These are phyloP conservation scores for Phalera bucephala DNA, from an alignment of 2,888 invertebrate genomes.

Conservation along the genomic window DNA sequence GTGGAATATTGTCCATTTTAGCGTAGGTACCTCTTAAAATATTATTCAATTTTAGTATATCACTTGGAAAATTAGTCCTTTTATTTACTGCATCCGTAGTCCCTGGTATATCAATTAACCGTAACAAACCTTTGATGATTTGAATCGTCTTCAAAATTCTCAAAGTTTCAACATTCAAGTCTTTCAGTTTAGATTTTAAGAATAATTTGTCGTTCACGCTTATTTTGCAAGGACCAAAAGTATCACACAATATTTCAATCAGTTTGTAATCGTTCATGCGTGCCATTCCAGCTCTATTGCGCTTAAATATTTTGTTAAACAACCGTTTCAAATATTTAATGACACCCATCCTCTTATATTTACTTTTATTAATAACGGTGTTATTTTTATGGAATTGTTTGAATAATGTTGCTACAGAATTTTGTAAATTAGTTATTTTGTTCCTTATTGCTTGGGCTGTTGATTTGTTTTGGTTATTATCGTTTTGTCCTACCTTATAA, in stretches of 20 bases:
- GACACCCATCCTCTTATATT: slow-evolving; percentile 33
- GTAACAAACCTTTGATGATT: slow-evolving; percentile 56
- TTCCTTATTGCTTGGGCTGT: slow-evolving; percentile 6
- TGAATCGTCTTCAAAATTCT: slow-evolving; percentile 52
- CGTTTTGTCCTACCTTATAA: slow-evolving; percentile 15
- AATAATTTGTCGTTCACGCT: slow-evolving; percentile 32
- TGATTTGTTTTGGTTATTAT: slow-evolving; percentile 5
- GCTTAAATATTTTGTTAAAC: slow-evolving; percentile 48
- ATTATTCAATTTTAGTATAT: slow-evolving; percentile 46
- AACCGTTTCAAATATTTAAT: slow-evolving; percentile 51
- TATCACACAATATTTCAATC: slow-evolving; percentile 49
- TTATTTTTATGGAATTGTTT: slow-evolving; percentile 25
- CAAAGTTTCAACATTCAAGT: slow-evolving; percentile 48
- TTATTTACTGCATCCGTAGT: slow-evolving; percentile 8
- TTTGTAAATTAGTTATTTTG: slow-evolving; percentile 24
- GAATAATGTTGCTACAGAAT: slow-evolving; percentile 24
- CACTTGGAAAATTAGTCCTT: slow-evolving; percentile 21
- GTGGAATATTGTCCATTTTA: slow-evolving; percentile 13
- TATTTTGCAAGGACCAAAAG: slow-evolving; percentile 45
- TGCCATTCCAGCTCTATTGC: slow-evolving; percentile 4
- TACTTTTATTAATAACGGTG: slow-evolving; percentile 13
- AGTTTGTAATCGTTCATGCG: slow-evolving; percentile 8
- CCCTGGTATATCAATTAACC: slow-evolving; percentile 37
- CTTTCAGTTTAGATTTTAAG: slow-evolving; percentile 47
- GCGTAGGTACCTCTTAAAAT: slow-evolving; percentile 43